Conservation (phyloP, 2,888 invertebrate genomes). For the Drosophila merina region DNA sequence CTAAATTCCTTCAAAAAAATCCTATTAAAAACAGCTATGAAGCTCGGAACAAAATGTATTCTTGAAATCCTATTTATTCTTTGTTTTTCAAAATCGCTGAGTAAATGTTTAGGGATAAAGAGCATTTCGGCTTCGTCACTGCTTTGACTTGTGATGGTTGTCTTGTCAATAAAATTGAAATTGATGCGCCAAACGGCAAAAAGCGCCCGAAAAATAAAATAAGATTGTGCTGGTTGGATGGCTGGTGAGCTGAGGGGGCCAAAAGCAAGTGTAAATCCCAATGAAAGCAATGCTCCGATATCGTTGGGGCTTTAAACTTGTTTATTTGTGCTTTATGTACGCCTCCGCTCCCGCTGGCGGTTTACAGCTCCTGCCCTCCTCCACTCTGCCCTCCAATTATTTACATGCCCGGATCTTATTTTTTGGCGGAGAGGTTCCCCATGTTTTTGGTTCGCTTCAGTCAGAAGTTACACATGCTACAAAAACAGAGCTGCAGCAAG, state of each 20-base stretch:
- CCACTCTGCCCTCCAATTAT: slow-evolving; percentile 50
- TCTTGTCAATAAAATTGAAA: slow-evolving; percentile 78
- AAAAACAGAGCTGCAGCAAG: slow-evolving; percentile 50
- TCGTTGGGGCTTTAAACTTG: slow-evolving; percentile 69
- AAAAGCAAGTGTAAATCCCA: slow-evolving; percentile 45
- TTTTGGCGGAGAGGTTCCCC: slow-evolving; percentile 26
- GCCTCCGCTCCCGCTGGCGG: slow-evolving; percentile 31
- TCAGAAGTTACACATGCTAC: slow-evolving; percentile 55
- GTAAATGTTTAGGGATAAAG: slow-evolving; percentile 18
- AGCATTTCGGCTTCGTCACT: slow-evolving; percentile 34
- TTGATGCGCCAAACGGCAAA: slow-evolving; percentile 75
- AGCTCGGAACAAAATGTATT: too few relatives aligned
- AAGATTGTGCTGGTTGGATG: slow-evolving; percentile 43
- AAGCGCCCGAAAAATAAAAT: slow-evolving; percentile 67
- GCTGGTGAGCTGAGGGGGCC: slow-evolving; percentile 1
- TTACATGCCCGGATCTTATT: slow-evolving; percentile 69
- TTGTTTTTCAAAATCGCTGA: too few relatives aligned
- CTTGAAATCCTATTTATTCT: too few relatives aligned
- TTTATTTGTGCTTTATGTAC: slow-evolving; percentile 74
- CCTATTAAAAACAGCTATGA: too few relatives aligned
- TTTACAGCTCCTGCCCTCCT: slow-evolving; percentile 20
- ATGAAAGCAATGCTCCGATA: slow-evolving; percentile 58
- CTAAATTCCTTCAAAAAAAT: neutral
- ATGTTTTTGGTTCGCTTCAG: slow-evolving; percentile 47
- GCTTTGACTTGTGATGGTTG: slow-evolving; percentile 19